A percentile compares a stretch with the other conserved stretches of the same genome.
These are phyloP conservation scores for Drosophila littoralis DNA, from an alignment of 1,140 invertebrate genomes.

Conservation along the genomic window DNA sequence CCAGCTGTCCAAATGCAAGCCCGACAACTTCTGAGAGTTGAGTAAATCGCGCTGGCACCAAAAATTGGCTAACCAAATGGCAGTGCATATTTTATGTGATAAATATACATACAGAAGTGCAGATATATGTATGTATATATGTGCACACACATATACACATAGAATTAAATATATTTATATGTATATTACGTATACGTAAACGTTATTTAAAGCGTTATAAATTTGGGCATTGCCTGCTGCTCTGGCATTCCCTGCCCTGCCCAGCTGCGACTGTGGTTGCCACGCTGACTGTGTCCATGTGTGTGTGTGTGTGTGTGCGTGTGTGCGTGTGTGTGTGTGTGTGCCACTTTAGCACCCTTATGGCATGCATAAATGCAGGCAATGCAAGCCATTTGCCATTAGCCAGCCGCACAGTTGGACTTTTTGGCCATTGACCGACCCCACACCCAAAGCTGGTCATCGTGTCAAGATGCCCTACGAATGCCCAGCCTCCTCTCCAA, in stretches of 20 bases:
- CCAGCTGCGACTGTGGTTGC: neutral
- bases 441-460: neutral
- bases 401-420: slow-evolving; percentile 71
- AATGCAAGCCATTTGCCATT: slow-evolving; percentile 62
- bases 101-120: neutral
- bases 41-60: neutral
- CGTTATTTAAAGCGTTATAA: slow-evolving; percentile 73
- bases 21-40: slow-evolving; percentile 24
- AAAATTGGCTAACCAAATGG: slow-evolving; percentile 25
- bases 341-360: slow-evolving; percentile 46
- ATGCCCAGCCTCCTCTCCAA: too few species aligned
- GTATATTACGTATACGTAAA: slow-evolving; percentile 47
- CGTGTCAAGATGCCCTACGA: slow-evolving; percentile 21
- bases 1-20: slow-evolving; percentile 29
- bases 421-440: slow-evolving; percentile 41
- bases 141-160: neutral
- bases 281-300: slow-evolving; percentile 3
- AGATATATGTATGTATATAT: neutral
- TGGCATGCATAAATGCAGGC: slow-evolving; percentile 38
- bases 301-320: slow-evolving; percentile 15
- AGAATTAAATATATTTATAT: neutral
- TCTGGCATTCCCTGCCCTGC: slow-evolving; percentile 5
- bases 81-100: too few species aligned
- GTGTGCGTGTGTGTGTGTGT: slow-evolving; percentile 20
- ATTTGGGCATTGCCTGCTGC: slow-evolving; percentile 49